Conservation (phyloP, 2,888 invertebrate species). For the Synanthedon tipuliformis region DNA sequence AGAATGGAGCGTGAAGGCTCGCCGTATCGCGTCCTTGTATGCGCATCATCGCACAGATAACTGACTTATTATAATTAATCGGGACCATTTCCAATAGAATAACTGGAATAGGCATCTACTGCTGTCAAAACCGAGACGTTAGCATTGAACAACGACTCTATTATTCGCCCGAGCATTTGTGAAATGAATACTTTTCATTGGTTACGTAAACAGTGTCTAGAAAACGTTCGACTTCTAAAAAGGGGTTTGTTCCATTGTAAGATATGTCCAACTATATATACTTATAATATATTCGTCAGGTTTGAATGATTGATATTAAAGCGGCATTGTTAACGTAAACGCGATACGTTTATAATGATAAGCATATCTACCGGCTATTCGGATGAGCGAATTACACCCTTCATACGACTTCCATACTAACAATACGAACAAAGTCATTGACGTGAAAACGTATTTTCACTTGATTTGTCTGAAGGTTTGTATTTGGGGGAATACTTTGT, state of each 20-base stretch:
- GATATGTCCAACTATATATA: neutral
- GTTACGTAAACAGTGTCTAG: no score
- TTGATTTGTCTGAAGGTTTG: constrained; percentile 13
- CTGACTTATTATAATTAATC: constrained; percentile 3
- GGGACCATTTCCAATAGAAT: no score
- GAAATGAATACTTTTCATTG: no score
- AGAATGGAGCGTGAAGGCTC: constrained; percentile 37
- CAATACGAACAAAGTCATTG: constrained; percentile 19
- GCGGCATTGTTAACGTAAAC: constrained; percentile 22
- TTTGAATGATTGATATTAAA: constrained; percentile 25
- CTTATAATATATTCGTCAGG: constrained; percentile 13
- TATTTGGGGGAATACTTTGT: neutral
- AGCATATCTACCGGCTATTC: constrained; percentile 45
- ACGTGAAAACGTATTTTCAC: constrained; percentile 40
- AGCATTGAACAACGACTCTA: neutral
- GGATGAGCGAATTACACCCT: constrained; percentile 30
- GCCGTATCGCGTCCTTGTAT: constrained; percentile 47
- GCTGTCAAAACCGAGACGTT: neutral
- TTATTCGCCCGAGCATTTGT: no score
- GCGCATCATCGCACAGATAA: constrained; percentile 58
- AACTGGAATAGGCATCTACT: no score
- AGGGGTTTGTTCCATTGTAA: no score
- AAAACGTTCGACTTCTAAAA: no score
- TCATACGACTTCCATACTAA: neutral
- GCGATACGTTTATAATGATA: constrained; percentile 32